Evolutionary conservation across 64 coral and sea anemone genomes (phyloP).

Genomic region (Montipora efflorescens): DNA sequence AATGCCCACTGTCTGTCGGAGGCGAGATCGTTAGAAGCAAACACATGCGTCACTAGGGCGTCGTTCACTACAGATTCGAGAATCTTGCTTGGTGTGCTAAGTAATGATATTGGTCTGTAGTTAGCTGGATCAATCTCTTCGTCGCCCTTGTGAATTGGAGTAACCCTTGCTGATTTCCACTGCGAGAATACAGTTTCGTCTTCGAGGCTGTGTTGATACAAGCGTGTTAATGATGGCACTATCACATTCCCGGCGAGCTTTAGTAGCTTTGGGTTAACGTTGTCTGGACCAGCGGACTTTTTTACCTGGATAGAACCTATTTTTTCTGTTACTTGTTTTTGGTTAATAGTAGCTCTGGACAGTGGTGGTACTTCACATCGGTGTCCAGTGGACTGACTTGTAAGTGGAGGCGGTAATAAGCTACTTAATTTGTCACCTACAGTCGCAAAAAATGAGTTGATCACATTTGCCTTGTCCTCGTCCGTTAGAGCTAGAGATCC

Average conservation of each 20-base stretch:
- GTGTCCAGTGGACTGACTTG: background rate
- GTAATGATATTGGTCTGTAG: background rate
- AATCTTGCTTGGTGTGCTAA: no score
- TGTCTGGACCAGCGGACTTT: background rate
- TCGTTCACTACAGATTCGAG: no score
- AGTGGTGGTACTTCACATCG: background rate
- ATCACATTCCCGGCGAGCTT: background rate
- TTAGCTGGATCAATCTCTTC: background rate
- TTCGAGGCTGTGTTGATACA: background rate
- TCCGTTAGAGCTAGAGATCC: background rate
- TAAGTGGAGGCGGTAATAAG: background rate
- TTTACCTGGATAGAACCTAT: background rate
- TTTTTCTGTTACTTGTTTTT: background rate
- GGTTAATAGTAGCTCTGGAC: background rate
- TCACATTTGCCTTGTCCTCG: constrained; percentile 4
- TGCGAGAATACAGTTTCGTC: background rate
- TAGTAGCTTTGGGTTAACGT: background rate
- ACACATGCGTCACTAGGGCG: background rate
- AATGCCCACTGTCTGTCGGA: no score
- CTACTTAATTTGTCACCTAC: background rate
- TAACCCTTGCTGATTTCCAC: background rate
- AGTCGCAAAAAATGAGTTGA: background rate
- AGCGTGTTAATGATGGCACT: background rate
- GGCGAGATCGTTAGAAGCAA: background rate
- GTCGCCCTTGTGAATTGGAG: background rate